Percentiles rank a stretch among this genome's conserved stretches.
These are phyloP conservation scores for Takifugu rubripes DNA, from an alignment of 2,797 vertebrate species.

Conservation along the genomic window DNA sequence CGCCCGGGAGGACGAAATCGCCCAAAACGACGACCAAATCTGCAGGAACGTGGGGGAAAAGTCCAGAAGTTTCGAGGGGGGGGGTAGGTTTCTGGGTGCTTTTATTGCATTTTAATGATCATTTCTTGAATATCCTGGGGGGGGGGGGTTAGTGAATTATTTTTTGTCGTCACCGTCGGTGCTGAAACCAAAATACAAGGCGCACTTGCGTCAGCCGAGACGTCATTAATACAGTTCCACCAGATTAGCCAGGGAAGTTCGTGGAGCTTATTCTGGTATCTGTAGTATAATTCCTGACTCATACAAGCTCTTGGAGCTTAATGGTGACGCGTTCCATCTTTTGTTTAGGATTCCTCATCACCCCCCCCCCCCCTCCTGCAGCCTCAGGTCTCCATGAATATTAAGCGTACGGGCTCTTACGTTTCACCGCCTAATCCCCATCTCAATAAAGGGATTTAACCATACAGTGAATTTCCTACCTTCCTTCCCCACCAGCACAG, in stretches of 20 bases:
- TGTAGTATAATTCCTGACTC: neutral
- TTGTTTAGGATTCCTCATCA: conserved; percentile 9
- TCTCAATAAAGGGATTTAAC: conserved; percentile 52
- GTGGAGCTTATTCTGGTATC: conserved; percentile 12
- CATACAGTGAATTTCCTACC: conserved; percentile 46
- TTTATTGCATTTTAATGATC: no score
- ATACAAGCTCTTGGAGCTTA: neutral
- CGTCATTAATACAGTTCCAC: conserved; percentile 30
- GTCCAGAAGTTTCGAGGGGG: no score
- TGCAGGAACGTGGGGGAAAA: no score
- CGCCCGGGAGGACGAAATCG: no score
- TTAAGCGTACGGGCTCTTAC: conserved; percentile 31
- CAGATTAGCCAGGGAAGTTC: conserved; percentile 5
- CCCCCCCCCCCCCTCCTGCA: conserved; percentile 8
- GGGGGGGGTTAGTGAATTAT: neutral
- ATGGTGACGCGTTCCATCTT: conserved; percentile 20
- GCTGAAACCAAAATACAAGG: conserved; percentile 1
- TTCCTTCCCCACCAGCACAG: conserved; percentile 34
- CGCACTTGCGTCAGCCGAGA: conserved; percentile 37
- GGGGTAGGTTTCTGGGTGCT: no score
- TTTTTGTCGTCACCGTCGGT: conserved; percentile 21
- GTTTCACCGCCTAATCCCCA: conserved; percentile 52
- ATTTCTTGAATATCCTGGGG: no score
- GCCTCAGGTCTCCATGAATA: conserved; percentile 36
- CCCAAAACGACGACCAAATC: no score